Base-by-base conservation (phyloP, 1,140 invertebrate species). In the Gonioctena quinquepunctata region DNA sequence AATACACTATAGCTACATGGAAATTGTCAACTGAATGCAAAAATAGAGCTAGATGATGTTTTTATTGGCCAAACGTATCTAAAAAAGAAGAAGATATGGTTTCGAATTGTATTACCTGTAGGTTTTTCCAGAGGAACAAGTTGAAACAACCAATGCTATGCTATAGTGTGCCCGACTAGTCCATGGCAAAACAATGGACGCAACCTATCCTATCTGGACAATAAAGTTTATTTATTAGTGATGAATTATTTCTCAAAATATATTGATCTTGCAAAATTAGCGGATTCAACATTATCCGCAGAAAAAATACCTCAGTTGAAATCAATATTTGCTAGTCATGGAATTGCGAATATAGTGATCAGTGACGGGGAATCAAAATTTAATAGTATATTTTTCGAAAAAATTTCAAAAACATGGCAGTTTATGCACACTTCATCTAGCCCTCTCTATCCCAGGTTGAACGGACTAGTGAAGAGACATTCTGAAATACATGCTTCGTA, bases 1-100 rank as follows among this genome's bases (percentile, higher is more conserved):
- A 28, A 68, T 86, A 50, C 85, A 86, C 74, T 72, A 78, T 59
- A 69, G 78, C 19, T 85, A 87, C 75, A 16, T 84, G 25, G 85
- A 85, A 1, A 78, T 81, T 64, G 80, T 82, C 52, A 82, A n/a
- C n/a, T n/a, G n/a, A n/a, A 80, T 72, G 79, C 70, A 19, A 83
- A 83, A 74, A 67, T 28, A 28, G 27, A 28, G 27, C 8, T 8
- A 28, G 3, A 28, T 3, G 8, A 50, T 50, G 49, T 50, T 50
- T 50, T 50, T 50, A 5, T n/a, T 50, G n/a, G 49, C n/a, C 49
- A n/a, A 50, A 50, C n/a, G n/a, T 50, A n/a, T n/a, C 49, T 16
- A n/a, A n/a, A 50, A n/a, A n/a, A 16, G n/a, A 6, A 6, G 49
- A 50, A 3, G 49, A 50, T n/a, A 4, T 6, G 4, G 49, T 50